phyloP scores from a whole-genome alignment of 2,797 vertebrate genomes.

The Pantherophis alleghaniensis region DNA sequence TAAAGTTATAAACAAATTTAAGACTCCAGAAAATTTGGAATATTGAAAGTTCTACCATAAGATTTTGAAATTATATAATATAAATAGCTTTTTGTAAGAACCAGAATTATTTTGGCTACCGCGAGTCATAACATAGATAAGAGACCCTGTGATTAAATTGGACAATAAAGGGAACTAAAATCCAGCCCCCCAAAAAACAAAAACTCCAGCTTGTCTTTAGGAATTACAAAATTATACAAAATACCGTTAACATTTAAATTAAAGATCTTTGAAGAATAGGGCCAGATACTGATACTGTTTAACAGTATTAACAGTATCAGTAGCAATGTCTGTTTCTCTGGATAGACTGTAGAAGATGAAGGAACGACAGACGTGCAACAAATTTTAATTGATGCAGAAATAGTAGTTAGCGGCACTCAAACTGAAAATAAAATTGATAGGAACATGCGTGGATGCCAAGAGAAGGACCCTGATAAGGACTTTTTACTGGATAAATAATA shows the following conservation, averaged over 20 bases:
- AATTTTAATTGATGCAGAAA: not conserved
- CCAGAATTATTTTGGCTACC: not conserved
- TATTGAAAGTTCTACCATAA: not conserved
- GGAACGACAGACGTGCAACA: not conserved
- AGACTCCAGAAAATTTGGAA: not conserved
- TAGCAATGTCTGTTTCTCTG: not conserved
- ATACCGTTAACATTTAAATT: not conserved
- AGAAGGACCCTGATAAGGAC: not conserved
- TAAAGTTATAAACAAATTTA: not conserved
- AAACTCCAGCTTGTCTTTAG: not conserved
- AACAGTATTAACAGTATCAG: not conserved
- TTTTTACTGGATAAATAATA: not conserved
- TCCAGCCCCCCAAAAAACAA: not conserved
- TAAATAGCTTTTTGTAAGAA: not conserved
- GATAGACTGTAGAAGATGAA: not conserved
- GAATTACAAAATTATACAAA: not conserved
- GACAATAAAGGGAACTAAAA: not conserved
- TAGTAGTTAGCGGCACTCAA: not conserved
- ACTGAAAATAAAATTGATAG: not conserved
- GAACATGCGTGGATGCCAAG: not conserved
- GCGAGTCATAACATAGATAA: not conserved
- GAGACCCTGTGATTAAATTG: not conserved
- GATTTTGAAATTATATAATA: not conserved
- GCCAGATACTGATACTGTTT: not conserved
- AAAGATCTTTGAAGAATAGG: not conserved